phyloP scores from a whole-genome alignment of 2,888 invertebrate genomes.

The Platycnemis pennipes region DNA sequence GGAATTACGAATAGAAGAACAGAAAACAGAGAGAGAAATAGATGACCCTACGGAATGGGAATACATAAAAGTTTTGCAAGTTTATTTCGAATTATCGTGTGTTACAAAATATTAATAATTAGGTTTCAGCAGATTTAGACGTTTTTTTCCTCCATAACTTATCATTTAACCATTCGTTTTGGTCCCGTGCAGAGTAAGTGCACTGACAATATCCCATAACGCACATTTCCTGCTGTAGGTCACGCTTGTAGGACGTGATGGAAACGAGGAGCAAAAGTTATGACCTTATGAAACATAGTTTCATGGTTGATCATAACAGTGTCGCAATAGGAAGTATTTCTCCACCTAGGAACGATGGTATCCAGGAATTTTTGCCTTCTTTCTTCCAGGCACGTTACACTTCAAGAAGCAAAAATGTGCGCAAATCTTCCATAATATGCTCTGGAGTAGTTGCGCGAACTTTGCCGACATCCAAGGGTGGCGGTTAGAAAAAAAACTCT shows the following conservation, averaged over 20 bases:
- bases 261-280: neutral
- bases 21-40: no score
- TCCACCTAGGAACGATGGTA: neutral
- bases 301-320: neutral
- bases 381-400: neutral
- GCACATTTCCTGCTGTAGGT: neutral
- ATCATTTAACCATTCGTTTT: no score
- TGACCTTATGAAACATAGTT: neutral
- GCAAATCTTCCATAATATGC: neutral
- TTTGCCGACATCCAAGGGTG: neutral
- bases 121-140: no score
- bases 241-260: neutral
- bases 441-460: neutral
- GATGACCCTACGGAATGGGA: no score
- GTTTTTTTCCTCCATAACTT: no score
- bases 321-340: neutral
- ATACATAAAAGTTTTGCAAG: no score
- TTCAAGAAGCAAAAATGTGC: neutral
- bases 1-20: no score
- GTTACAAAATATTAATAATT: no score
- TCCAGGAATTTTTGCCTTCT: neutral
- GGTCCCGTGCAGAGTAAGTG: no score
- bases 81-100: no score
- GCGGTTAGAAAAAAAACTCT: neutral
- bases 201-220: neutral